Conservation (phyloP, 2,113 vertebrate genomes). For the Atractosteus spatula region DNA sequence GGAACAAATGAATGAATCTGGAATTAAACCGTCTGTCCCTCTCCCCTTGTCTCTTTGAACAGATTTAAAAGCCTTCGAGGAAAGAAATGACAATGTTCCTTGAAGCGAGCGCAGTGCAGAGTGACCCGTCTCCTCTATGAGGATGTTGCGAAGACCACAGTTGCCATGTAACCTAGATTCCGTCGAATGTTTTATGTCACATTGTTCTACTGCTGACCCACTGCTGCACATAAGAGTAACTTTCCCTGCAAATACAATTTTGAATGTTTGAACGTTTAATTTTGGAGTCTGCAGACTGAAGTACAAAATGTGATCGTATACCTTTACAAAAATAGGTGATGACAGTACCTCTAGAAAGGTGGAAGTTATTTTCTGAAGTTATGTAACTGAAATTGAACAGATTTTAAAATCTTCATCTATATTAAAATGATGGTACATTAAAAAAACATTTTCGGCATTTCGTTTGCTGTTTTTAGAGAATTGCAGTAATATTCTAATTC, state of each 20-base stretch:
- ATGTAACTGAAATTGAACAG: no score
- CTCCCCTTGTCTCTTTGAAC: background rate
- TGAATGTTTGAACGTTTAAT: background rate
- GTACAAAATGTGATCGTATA: no score
- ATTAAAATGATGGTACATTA: no score
- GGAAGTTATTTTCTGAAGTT: background rate
- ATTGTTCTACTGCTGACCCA: background rate
- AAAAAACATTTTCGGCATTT: no score
- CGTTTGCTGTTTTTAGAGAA: no score
- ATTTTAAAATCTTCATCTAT: no score
- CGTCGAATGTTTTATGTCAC: background rate
- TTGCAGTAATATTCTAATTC: no score
- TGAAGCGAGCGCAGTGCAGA: background rate
- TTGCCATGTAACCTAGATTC: background rate
- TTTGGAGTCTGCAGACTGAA: background rate
- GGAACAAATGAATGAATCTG: slow-evolving; percentile 16
- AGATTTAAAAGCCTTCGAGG: slow-evolving; percentile 39
- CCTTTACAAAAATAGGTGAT: no score
- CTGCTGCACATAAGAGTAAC: background rate
- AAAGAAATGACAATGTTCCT: slow-evolving; percentile 19
- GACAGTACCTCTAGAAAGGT: background rate
- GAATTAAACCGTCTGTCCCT: slow-evolving; percentile 1
- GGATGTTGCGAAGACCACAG: slow-evolving; percentile 8
- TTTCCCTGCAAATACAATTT: background rate
- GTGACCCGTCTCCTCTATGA: slow-evolving; percentile 32